Evolutionary conservation across 2,113 vertebrate species (phyloP), one percentile per base, ranked within the genome.

Genomic region (Nesoenas mayeri): DNA sequence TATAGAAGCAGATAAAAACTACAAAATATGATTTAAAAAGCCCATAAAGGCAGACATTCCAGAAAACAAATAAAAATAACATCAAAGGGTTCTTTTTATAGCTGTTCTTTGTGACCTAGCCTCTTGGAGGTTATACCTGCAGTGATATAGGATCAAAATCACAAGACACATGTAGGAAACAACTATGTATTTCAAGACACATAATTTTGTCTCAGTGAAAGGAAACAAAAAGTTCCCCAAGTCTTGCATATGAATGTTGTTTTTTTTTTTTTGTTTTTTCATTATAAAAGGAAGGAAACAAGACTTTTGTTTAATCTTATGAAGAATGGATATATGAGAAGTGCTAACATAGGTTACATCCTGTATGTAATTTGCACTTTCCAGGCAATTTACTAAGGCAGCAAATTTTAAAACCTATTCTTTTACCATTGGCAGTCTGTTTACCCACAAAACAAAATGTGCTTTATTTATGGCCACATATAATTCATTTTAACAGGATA

Each of bases 1-100:
- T 72, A 53, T 15, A 93, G 50, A 82, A 65, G 32, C 31, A n/a
- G 34, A 73, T 66, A 90, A 91, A 87, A 88, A 14, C 5, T 38
- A 47, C 62, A 85, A 90, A 88, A 73, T n/a, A 28, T 3, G 29
- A 36, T 28, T 82, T 91, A 3, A 82, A 91, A 65, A 82, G 20
- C 62, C 28, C 5, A 16, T 61, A 85, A 88, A 69, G 54, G 21
- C 54, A 85, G 8, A 38, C 12, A 65, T 82, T 77, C 16, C 36
- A 77, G 36, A 85, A 93, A 85, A 73, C 70, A 83, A 93, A 89
- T 81, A 81, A 85, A 89, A 89, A 72, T 82, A 85, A 79, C 9
- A 20, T 82, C 32, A 75, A 50, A 73, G 3, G 2, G 3, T 70
- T 77, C 2, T 31, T 54, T 91, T 77, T 47, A 60, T 31, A 88